Conservation (phyloP, 2,797 vertebrate species). For the Masticophis lateralis region DNA sequence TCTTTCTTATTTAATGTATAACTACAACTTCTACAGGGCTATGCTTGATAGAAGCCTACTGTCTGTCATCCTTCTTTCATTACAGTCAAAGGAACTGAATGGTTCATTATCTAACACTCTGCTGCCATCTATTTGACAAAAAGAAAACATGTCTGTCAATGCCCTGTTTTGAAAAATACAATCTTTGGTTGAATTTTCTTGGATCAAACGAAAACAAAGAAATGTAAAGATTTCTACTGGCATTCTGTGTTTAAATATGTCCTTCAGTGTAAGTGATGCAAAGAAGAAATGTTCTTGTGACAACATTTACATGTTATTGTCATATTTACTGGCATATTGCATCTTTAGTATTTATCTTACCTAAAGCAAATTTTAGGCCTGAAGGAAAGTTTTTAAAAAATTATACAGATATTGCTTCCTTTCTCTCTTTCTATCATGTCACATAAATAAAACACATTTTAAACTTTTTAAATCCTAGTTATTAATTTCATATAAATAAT, state of each 20-base stretch:
- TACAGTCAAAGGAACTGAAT: slow-evolving; percentile 18
- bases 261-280: background rate
- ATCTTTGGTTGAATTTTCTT: background rate
- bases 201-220: slow-evolving; percentile 25
- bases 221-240: background rate
- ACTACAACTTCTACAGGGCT: slow-evolving; percentile 56
- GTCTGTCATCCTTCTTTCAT: slow-evolving; percentile 55
- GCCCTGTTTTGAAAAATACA: slow-evolving; percentile 20
- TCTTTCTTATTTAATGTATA: slow-evolving; percentile 65
- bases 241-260: background rate
- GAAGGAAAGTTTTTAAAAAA: background rate
- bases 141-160: slow-evolving; percentile 53
- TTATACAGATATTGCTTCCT: background rate
- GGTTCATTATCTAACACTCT: slow-evolving; percentile 77
- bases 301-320: background rate
- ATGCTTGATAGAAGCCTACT: slow-evolving; percentile 57
- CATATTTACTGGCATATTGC: background rate
- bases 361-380: background rate
- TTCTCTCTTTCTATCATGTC: background rate
- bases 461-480: background rate
- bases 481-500: background rate
- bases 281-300: background rate
- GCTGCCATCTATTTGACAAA: slow-evolving; percentile 89
- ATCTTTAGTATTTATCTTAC: background rate
- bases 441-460: background rate